Conservation (phyloP, 2,113 vertebrate species). For the Hemiprocne comata region DNA sequence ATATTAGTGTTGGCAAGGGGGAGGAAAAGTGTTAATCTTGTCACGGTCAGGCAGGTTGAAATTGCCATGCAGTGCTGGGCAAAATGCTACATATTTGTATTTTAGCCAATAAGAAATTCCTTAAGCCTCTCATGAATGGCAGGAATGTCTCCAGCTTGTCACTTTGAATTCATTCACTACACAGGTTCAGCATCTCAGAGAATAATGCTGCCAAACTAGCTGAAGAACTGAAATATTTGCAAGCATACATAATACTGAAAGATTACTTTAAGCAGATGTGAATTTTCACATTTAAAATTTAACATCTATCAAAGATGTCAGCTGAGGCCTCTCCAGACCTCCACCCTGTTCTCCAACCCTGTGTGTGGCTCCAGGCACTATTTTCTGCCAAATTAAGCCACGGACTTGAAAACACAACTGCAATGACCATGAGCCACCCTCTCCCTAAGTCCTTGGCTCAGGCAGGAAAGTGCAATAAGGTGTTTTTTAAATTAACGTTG, state of each 20-base stretch:
- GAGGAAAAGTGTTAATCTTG: constrained; percentile 82
- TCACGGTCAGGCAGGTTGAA: constrained; percentile 84
- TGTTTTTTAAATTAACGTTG: not conserved
- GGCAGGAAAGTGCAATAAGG: not conserved
- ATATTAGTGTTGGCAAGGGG: not conserved
- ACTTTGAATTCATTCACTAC: constrained; percentile 79
- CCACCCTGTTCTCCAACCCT: not conserved
- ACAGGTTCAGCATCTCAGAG: constrained; percentile 75
- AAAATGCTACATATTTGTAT: constrained; percentile 86
- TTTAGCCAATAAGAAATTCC: constrained; percentile 91
- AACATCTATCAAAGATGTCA: not conserved
- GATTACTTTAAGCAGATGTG: constrained; percentile 56
- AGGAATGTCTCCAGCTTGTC: constrained; percentile 85
- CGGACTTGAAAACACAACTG: not conserved
- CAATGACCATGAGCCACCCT: not conserved
- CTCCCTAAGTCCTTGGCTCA: not conserved
- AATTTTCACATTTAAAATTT: constrained; percentile 39
- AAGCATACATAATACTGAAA: constrained; percentile 4
- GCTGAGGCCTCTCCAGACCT: not conserved
- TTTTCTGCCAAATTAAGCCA: not conserved
- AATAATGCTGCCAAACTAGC: constrained; percentile 68
- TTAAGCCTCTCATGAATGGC: constrained; percentile 88
- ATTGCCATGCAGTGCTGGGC: constrained; percentile 82
- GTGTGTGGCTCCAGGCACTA: not conserved
- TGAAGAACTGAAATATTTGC: constrained; percentile 37